These are phyloP conservation scores for Adelphocoris suturalis DNA, from an alignment of 2,888 invertebrate genomes.

Conservation along the genomic window DNA sequence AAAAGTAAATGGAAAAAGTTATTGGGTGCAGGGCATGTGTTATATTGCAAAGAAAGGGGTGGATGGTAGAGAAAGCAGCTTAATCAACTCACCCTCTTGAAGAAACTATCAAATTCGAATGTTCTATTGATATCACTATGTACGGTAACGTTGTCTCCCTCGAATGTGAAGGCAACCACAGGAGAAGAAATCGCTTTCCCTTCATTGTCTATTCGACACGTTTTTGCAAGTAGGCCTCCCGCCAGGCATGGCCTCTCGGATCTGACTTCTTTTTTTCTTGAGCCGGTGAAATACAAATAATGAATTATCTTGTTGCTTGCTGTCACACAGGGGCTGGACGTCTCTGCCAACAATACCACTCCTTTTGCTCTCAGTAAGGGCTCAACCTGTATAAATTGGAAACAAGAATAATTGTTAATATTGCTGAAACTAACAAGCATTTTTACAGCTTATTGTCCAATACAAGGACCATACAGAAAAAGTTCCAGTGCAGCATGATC, in stretches of 20 bases:
- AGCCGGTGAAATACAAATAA: constrained; percentile 54
- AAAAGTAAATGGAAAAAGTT: too few relatives aligned
- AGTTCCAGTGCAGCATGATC: too few relatives aligned
- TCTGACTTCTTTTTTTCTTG: constrained; percentile 51
- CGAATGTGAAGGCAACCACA: constrained; percentile 41
- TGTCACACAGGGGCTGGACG: constrained; percentile 49
- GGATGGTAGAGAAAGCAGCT: too few relatives aligned
- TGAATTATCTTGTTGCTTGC: constrained; percentile 47
- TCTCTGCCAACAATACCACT: constrained; percentile 36
- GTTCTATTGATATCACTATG: constrained; percentile 55
- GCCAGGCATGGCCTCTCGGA: constrained; percentile 53
- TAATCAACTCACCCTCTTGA: constrained; percentile 46
- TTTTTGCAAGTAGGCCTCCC: constrained; percentile 49
- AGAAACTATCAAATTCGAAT: constrained; percentile 44
- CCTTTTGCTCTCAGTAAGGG: constrained; percentile 59
- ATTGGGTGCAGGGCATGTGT: too few relatives aligned
- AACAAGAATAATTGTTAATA: background rate
- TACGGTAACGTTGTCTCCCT: constrained; percentile 58
- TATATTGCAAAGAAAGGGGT: too few relatives aligned
- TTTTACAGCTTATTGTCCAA: too few relatives aligned
- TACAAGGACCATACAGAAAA: too few relatives aligned
- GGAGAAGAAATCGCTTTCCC: background rate
- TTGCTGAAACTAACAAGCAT: too few relatives aligned
- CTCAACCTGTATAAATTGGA: constrained; percentile 44
- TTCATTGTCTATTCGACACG: background rate